Evolutionary conservation across 2,797 vertebrate species (phyloP).

Genomic region (Pangasius sanitwongsei): DNA sequence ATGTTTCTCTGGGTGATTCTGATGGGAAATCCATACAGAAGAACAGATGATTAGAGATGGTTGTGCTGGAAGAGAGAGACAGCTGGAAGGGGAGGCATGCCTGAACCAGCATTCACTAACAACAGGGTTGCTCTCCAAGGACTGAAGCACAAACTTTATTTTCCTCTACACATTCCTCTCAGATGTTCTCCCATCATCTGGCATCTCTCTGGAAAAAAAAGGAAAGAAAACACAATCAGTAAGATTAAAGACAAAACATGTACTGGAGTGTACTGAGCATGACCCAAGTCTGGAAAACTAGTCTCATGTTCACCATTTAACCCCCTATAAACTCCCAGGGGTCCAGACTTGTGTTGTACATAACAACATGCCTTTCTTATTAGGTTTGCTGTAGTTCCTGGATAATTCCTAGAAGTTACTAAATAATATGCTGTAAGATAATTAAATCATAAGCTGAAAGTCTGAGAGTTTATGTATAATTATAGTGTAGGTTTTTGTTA

Average conservation of each 20-base stretch:
- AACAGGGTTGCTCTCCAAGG: constrained; percentile 33
- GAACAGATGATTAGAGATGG: constrained; percentile 27
- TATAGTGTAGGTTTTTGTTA: neutral
- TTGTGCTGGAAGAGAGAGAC: constrained; percentile 41
- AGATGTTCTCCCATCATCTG: constrained; percentile 16
- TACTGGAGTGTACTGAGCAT: neutral
- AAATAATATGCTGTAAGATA: neutral
- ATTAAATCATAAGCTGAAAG: neutral
- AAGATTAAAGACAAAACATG: neutral
- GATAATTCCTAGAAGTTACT: neutral
- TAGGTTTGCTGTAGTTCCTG: neutral
- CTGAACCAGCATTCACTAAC: constrained; percentile 12
- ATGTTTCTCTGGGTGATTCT: constrained; percentile 20
- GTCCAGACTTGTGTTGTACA: neutral
- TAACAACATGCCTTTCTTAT: neutral
- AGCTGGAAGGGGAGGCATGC: neutral
- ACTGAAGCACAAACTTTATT: constrained; percentile 32
- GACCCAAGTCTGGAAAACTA: constrained; percentile 2
- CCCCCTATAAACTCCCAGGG: neutral
- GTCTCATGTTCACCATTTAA: neutral
- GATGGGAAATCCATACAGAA: constrained; percentile 24
- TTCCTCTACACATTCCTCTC: constrained; percentile 32
- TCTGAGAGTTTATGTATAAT: neutral
- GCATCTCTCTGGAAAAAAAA: constrained; percentile 1
- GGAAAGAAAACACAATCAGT: constrained; percentile 1